Evolutionary conservation across 1,140 invertebrate genomes (phyloP), one percentile per base, ranked within the genome.

Genomic region (Drosophila micromelanica): DNA sequence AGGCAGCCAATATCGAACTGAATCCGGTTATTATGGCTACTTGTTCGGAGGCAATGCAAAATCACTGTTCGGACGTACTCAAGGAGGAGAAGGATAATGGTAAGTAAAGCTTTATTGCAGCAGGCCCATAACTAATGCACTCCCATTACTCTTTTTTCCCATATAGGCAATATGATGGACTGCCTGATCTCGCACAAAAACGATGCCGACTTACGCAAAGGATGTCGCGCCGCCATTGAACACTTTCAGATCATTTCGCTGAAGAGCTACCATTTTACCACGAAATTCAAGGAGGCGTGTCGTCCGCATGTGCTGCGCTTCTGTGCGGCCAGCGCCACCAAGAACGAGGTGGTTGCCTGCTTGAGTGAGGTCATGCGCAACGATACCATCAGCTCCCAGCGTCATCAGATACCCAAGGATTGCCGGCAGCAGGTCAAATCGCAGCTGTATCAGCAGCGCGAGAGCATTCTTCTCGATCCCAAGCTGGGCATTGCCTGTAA

Each of bases 221-320:
- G 98, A 92, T 99, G 99, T 93, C 94, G 96, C 73, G 96, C 96
- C 23, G 97, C 97, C 63, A 96, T 99, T 27, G 98, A 99, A 92
- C 98, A 99, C 93, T 96, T 97, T 89, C 97, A 98, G 93, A 93
- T 98, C 45, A 96, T 99, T 51, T 96, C 97, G 6, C 92, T 99
- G 64, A 98, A 99, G 92, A 97, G 98, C 93, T 99, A 98, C 91
- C 96, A 95, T 86, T 99, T 99, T 92, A 98, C 96, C 17, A 97
- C 96, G 78, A 98, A 98, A 91, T 99, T 99, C 92, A 99, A 99
- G 93, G 95, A 98, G 90, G 96, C 97, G 0, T 99, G 98, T 85
- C 96, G 96, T 80, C 94, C 94, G 8, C 95, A 97, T 92, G 98
- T 98, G 1, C 93, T 95, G 49, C 93, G 95, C 74, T 96, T 96